Conservation (phyloP, 64 coral and sea anemone genomes). For the Trachythela sp. region DNA sequence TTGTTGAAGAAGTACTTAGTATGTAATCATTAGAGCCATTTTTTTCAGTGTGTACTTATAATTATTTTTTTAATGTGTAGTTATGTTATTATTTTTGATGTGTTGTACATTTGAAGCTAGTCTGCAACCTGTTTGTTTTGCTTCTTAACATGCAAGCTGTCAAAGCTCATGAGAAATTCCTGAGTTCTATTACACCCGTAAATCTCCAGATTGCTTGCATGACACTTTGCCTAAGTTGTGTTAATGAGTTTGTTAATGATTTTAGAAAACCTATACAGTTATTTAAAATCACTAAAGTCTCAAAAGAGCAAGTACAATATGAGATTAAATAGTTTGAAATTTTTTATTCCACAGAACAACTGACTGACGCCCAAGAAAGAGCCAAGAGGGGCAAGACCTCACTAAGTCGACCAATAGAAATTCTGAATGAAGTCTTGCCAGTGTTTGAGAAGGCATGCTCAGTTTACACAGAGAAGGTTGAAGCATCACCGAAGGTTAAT, state of each 20-base stretch:
- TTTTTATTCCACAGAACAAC: background rate
- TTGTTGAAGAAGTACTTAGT: background rate
- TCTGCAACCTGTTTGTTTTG: too few relatives aligned
- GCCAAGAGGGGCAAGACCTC: background rate
- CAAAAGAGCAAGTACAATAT: background rate
- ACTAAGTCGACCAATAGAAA: constrained; percentile 19
- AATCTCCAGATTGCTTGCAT: too few relatives aligned
- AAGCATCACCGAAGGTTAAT: background rate
- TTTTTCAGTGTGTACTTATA: background rate
- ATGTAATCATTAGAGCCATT: background rate
- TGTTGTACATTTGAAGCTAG: too few relatives aligned
- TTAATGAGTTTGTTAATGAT: too few relatives aligned
- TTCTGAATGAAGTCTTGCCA: constrained; percentile 7
- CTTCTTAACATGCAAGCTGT: too few relatives aligned
- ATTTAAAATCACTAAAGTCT: too few relatives aligned
- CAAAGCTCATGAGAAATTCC: too few relatives aligned
- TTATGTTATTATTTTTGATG: too few relatives aligned
- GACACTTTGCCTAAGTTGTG: too few relatives aligned
- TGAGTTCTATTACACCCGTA: too few relatives aligned
- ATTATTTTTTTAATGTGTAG: background rate
- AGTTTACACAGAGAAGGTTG: background rate
- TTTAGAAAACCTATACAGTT: too few relatives aligned
- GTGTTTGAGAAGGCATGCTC: constrained; percentile 17
- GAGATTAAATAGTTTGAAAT: background rate
- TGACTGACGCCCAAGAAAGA: background rate